phyloP scores from a whole-genome alignment of 1,140 invertebrate genomes.

The Philaenus spumarius region DNA sequence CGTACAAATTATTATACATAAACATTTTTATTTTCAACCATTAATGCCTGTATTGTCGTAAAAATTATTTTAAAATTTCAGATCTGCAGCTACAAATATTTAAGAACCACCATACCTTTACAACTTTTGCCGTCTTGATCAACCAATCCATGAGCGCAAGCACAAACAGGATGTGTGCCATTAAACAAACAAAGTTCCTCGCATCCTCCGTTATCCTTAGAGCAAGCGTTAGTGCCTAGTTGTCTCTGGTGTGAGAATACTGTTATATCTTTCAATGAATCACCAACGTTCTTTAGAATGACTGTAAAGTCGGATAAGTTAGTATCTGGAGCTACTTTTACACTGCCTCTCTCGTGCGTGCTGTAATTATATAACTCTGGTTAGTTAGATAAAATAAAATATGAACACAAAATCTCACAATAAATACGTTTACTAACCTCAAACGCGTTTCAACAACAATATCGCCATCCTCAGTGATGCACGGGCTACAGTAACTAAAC shows the following conservation, averaged over 20 bases:
- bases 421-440: no score
- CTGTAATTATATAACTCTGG: constrained; percentile 41
- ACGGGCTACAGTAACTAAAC: no score
- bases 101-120: constrained; percentile 42
- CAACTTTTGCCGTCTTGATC: constrained; percentile 54
- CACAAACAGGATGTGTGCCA: constrained; percentile 57
- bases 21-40: constrained; percentile 10
- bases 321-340: constrained; percentile 52
- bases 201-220: constrained; percentile 66
- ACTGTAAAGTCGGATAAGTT: constrained; percentile 49
- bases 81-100: no score
- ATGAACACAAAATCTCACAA: no score
- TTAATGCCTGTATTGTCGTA: no score
- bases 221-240: constrained; percentile 58
- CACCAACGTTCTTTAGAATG: constrained; percentile 52
- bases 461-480: no score
- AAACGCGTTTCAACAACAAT: no score
- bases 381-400: no score
- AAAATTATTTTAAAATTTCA: no score
- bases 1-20: constrained; percentile 20
- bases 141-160: constrained; percentile 66
- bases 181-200: constrained; percentile 71
- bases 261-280: constrained; percentile 61
- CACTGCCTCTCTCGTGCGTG: constrained; percentile 53
- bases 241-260: constrained; percentile 51